phyloP scores from a whole-genome alignment of 2,888 invertebrate species.

The Nebria salina region DNA sequence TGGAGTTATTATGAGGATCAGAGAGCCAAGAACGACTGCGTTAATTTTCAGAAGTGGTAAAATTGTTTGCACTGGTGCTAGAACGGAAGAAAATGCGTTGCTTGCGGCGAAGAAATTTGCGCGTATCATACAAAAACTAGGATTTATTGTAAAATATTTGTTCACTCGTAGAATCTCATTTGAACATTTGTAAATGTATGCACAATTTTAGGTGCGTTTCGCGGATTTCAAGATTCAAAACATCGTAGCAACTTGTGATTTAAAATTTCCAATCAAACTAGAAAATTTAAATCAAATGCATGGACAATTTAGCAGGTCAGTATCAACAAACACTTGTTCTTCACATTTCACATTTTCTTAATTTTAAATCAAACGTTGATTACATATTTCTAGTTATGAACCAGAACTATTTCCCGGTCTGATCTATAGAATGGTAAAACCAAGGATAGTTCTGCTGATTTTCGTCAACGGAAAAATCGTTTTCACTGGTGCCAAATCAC shows the following conservation, averaged over 20 bases:
- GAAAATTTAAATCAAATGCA: constrained; percentile 79
- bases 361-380: constrained; percentile 26
- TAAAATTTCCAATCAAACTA: constrained; percentile 76
- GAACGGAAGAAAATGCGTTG: constrained; percentile 80
- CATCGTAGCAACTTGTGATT: constrained; percentile 79
- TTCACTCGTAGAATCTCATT: not conserved
- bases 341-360: not conserved
- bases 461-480: constrained; percentile 99
- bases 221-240: constrained; percentile 82
- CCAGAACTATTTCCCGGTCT: constrained; percentile 99
- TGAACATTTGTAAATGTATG: constrained; percentile 10
- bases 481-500: constrained; percentile 94
- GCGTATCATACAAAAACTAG: constrained; percentile 82
- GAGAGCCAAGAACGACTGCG: constrained; percentile 80
- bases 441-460: constrained; percentile 93
- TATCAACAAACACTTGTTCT: constrained; percentile 2
- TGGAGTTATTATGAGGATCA: constrained; percentile 84
- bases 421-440: constrained; percentile 97
- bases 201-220: constrained; percentile 74
- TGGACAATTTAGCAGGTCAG: constrained; percentile 70
- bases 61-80: constrained; percentile 83
- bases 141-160: constrained; percentile 72
- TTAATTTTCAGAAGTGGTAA: constrained; percentile 84
- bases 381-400: constrained; percentile 77
- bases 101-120: constrained; percentile 84